Evolutionary conservation across 1,140 invertebrate species (phyloP).

Genomic region (Battus philenor): DNA sequence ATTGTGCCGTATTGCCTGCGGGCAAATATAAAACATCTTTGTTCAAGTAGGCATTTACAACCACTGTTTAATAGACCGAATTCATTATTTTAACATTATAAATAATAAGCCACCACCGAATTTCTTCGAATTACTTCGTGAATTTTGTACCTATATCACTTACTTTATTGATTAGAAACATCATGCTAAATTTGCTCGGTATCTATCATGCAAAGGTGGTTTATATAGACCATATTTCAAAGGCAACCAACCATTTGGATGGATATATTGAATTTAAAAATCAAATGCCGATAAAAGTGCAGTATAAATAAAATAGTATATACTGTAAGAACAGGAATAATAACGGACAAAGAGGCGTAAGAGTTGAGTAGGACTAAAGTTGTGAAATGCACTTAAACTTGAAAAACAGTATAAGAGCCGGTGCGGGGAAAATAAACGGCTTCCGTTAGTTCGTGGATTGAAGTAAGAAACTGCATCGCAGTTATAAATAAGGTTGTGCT

Average conservation of each 20-base stretch:
- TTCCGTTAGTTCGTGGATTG: no score
- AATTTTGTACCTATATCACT: no score
- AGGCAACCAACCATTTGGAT: no score
- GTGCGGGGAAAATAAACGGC: conserved; percentile 4
- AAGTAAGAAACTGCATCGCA: conserved; percentile 2
- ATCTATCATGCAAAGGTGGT: no score
- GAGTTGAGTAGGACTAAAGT: background rate
- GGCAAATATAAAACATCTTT: background rate
- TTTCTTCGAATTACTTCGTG: no score
- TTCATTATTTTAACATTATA: background rate
- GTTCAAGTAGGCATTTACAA: background rate
- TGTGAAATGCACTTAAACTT: conserved; percentile 7
- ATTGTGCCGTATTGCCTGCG: conserved; percentile 35
- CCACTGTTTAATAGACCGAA: no score
- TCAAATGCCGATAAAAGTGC: background rate
- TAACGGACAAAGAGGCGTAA: background rate
- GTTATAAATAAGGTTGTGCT: conserved; percentile 11
- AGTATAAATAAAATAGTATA: background rate
- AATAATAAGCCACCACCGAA: background rate
- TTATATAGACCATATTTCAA: no score
- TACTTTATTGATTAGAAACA: no score
- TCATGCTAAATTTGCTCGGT: no score
- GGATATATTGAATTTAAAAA: no score
- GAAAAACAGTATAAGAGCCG: conserved; percentile 4
- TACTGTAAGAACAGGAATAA: background rate